Evolutionary conservation across 2,113 vertebrate genomes (phyloP).

Genomic region (Nicator chloris): DNA sequence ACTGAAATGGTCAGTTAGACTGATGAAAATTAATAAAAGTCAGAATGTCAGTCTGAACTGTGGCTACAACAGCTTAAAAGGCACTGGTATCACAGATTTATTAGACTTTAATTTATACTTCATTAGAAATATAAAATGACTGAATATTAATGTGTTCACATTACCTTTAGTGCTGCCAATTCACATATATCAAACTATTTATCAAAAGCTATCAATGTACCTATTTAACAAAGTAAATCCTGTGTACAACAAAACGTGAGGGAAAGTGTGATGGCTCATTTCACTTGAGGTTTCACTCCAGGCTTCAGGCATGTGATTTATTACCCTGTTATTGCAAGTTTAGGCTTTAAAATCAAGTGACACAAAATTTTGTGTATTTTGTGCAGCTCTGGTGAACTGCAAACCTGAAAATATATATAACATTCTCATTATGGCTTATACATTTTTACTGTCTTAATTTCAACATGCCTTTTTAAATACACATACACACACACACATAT

Average conservation of each 20-base stretch:
- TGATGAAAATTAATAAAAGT: not conserved
- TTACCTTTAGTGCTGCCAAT: not conserved
- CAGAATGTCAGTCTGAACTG: not conserved
- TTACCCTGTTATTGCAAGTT: not conserved
- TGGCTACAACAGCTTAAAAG: not conserved
- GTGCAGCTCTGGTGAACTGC: not conserved
- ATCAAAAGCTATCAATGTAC: not conserved
- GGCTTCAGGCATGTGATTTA: not conserved
- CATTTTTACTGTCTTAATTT: not conserved
- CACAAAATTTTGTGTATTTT: not conserved
- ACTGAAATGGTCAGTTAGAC: not conserved
- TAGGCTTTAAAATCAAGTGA: not conserved
- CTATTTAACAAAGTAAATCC: not conserved
- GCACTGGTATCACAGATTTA: not conserved
- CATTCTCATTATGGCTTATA: not conserved
- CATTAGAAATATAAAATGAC: not conserved
- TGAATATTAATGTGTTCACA: not conserved
- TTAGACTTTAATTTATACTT: not conserved
- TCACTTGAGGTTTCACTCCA: not conserved
- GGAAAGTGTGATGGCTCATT: not conserved
- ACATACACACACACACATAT: fast-evolving
- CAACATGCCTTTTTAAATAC: not conserved
- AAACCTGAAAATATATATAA: not conserved
- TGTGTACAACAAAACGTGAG: not conserved
- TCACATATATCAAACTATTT: not conserved